phyloP scores from a whole-genome alignment of 2,888 invertebrate species.

The Hololepta plana region DNA sequence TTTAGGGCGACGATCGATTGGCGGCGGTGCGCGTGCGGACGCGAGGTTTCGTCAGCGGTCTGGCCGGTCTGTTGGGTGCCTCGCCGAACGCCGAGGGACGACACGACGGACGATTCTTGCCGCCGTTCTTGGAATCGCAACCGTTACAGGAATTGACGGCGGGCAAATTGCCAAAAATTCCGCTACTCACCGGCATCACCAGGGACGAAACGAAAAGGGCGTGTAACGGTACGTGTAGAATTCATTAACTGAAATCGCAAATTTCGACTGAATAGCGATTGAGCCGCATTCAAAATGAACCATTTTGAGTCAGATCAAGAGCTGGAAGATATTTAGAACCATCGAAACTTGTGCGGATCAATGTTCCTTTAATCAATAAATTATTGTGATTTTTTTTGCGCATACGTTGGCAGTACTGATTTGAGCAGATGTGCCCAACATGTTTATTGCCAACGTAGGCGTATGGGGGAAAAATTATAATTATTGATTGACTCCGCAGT shows the following conservation, averaged over 20 bases:
- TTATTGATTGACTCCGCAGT: too few species aligned
- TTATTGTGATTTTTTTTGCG: too few species aligned
- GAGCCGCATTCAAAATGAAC: too few species aligned
- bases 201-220: constrained; percentile 52
- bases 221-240: constrained; percentile 32
- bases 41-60: constrained; percentile 40
- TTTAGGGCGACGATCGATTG: constrained; percentile 40
- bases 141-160: constrained; percentile 41
- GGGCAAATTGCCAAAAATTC: constrained; percentile 36
- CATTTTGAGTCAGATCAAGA: too few species aligned
- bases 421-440: too few species aligned
- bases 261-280: too few species aligned
- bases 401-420: too few species aligned
- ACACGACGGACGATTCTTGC: constrained; percentile 47
- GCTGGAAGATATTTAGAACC: too few species aligned
- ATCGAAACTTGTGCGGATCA: too few species aligned
- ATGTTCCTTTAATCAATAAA: too few species aligned
- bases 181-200: constrained; percentile 53
- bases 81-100: constrained; percentile 50
- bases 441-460: too few species aligned
- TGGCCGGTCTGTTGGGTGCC: constrained; percentile 40
- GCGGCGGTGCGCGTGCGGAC: constrained; percentile 36
- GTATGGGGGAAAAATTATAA: too few species aligned
- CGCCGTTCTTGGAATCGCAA: constrained; percentile 41
- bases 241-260: constrained; percentile 7